A percentile compares a stretch with the other conserved stretches of the same genome.
Evolutionary conservation across 2,888 invertebrate genomes (phyloP).

Genomic region (Luffia ferchaultella): DNA sequence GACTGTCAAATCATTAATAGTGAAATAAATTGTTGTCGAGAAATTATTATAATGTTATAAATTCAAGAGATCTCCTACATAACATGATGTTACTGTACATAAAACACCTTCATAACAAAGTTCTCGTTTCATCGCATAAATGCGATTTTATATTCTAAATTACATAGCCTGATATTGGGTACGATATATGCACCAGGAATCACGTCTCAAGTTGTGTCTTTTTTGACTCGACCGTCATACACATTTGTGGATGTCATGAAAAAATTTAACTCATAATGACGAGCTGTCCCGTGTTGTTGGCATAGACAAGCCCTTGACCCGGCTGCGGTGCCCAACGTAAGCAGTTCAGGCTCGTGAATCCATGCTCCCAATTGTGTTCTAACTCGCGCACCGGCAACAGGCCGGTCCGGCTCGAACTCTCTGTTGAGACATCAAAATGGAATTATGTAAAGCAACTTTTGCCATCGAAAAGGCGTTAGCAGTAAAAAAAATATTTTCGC

Average conservation of each 20-base stretch:
- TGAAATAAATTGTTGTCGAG: neutral
- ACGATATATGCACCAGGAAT: neutral
- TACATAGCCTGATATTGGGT: neutral
- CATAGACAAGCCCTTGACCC: constrained; percentile 86
- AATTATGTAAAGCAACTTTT: no score
- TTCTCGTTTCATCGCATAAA: neutral
- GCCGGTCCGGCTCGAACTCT: constrained; percentile 34
- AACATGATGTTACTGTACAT: neutral
- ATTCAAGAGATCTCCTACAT: neutral
- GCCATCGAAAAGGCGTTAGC: no score
- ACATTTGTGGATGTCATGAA: neutral
- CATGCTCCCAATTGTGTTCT: constrained; percentile 70
- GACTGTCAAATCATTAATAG: neutral
- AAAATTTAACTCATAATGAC: constrained; percentile 69
- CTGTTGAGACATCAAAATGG: no score
- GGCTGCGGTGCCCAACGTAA: constrained; percentile 85
- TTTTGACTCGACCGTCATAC: neutral
- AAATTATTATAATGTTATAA: neutral
- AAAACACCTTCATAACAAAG: neutral
- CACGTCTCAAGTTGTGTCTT: neutral
- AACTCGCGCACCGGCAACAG: constrained; percentile 69
- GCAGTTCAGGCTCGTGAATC: constrained; percentile 81
- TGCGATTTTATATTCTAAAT: neutral
- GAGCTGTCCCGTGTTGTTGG: constrained; percentile 85
- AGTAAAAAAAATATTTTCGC: no score